phyloP scores from a whole-genome alignment of 2,113 vertebrate genomes.

The Panurus biarmicus region DNA sequence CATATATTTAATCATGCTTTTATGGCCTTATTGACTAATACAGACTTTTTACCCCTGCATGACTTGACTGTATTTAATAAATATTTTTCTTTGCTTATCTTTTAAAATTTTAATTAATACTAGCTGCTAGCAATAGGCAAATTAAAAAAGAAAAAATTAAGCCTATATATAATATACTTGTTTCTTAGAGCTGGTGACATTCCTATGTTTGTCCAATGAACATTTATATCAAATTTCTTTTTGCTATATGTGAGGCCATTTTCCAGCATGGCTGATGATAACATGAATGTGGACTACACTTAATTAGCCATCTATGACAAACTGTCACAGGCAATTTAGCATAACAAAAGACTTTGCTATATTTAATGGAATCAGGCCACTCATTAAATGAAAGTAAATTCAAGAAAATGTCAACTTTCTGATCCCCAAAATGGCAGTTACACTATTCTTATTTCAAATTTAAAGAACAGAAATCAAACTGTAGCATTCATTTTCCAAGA shows the following conservation, averaged over 20 bases:
- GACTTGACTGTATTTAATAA: not conserved
- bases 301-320: not conserved
- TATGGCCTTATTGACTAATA: not conserved
- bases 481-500: not conserved
- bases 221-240: not conserved
- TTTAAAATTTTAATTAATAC: not conserved
- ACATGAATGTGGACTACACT: not conserved
- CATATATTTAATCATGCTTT: not conserved
- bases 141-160: not conserved
- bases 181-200: not conserved
- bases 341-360: not conserved
- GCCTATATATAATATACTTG: not conserved
- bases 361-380: not conserved
- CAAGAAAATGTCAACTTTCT: not conserved
- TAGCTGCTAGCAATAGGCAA: not conserved
- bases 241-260: not conserved
- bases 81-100: not conserved
- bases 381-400: not conserved
- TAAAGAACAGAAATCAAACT: not conserved
- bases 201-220: not conserved
- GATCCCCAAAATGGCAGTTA: not conserved
- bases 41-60: not conserved
- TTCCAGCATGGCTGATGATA: not conserved
- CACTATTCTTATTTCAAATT: not conserved
- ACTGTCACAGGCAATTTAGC: not conserved